Percentiles rank a stretch among this genome's conserved stretches.
Conservation (phyloP, 2,113 vertebrate species). For the Ctenodactylus gundi region DNA sequence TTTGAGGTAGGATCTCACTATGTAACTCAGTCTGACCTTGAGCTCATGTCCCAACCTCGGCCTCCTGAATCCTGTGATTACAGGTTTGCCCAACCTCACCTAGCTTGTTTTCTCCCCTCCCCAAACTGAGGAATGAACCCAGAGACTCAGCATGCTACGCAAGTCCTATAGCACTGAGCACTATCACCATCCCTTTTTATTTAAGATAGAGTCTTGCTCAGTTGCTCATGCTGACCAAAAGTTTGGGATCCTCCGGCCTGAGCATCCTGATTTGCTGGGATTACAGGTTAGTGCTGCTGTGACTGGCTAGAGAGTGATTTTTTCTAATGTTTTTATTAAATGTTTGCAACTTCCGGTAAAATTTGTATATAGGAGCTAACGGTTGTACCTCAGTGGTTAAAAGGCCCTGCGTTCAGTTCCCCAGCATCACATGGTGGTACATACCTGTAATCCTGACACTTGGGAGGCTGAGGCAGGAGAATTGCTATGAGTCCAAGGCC, state of each 20-base stretch:
- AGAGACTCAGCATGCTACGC: neutral
- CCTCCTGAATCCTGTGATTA: neutral
- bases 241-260: neutral
- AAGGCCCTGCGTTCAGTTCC: too few species aligned
- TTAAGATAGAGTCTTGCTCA: neutral
- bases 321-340: constrained; percentile 20
- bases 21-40: neutral
- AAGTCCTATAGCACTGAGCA: neutral
- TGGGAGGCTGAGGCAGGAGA: too few species aligned
- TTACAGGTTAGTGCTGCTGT: neutral
- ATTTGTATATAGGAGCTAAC: too few species aligned
- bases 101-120: neutral
- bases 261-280: neutral
- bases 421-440: too few species aligned
- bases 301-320: neutral
- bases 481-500: too few species aligned
- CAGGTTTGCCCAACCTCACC: neutral
- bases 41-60: neutral
- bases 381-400: too few species aligned
- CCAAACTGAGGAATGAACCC: neutral
- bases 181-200: neutral
- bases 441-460: too few species aligned
- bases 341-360: constrained; percentile 22
- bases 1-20: neutral
- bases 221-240: neutral